Conservation (phyloP, 23 tunicate genomes). For the Ascidia mentula region DNA sequence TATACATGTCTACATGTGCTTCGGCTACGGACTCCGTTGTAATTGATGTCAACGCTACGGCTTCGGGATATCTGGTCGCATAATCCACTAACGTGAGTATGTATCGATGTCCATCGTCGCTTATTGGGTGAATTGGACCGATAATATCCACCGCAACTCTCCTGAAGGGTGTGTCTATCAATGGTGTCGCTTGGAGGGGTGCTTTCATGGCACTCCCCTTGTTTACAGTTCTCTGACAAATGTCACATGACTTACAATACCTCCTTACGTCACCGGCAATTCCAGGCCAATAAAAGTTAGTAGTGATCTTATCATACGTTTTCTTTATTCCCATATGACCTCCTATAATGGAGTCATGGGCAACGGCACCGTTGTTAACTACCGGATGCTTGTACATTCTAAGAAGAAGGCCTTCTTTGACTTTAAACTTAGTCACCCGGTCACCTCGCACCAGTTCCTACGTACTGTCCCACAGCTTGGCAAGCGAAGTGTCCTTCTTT, state of each 20-base stretch:
- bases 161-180: conserved; percentile 11
- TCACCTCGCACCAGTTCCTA: neutral
- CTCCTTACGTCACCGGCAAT: conserved; percentile 3
- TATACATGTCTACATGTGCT: too few relatives aligned
- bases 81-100: conserved; percentile 28
- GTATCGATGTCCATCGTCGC: conserved; percentile 19
- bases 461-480: neutral
- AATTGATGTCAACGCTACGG: conserved; percentile 22
- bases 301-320: conserved; percentile 12
- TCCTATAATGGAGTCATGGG: conserved; percentile 31
- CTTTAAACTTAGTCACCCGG: neutral
- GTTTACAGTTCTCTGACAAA: conserved; percentile 16
- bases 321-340: conserved; percentile 52
- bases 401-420: neutral
- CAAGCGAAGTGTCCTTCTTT: neutral
- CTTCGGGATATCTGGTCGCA: conserved; percentile 39
- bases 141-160: conserved; percentile 24
- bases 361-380: conserved; percentile 4
- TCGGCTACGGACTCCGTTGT: conserved; percentile 24
- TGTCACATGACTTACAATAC: neutral
- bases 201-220: conserved; percentile 9
- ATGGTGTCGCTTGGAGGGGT: conserved; percentile 1
- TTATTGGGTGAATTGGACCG: conserved; percentile 18
- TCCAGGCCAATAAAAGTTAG: conserved; percentile 32
- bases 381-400: neutral